Evolutionary conservation across 1,140 invertebrate genomes (phyloP), one percentile per base, ranked within the genome.

Genomic region (Caenorhabditis latens): DNA sequence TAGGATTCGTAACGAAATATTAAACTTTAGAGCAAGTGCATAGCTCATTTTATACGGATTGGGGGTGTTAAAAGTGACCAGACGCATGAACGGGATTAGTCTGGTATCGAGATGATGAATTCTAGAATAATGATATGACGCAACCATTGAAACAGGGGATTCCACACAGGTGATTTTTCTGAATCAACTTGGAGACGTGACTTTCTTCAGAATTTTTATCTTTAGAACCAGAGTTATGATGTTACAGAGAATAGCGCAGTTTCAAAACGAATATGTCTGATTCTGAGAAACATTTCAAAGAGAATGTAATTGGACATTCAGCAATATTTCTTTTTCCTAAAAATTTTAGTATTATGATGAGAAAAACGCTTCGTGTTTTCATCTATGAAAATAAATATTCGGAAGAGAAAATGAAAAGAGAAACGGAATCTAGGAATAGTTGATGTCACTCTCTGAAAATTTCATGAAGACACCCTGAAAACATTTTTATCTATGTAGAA

Each of bases 81-180:
- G 46, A 50, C 42, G 5, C 46, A 79, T 32, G 46, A 32, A 24
- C 46, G 21, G 40, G 71, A 79, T 79, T 79, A 79, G 46, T 24
- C 19, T 79, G 65, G 65, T 46, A 46, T 71, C 46, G 19, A 71
- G n/a, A 79, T 79, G 71, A 79, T 79, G 71, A 79, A 79, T 21
- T 79, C 8, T n/a, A 21, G 8, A 32, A 32, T 63, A 24, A 6
- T 11, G 61, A 24, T 4, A 50, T 50, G 71, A 48, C 71, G 43
- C n/a, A 50, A 43, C 2, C 9, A 40, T 7, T 50, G 71, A 79
- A 79, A 79, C 71, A 50, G 24, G 71, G 71, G 71, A 50, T 79
- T 79, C 46, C 32, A 79, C 40, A n/a, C 71, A 24, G 61, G 11
- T 63, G 9, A 32, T 63, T 63, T 32, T 63, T 63, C 61, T 63